These are phyloP conservation scores for Solen grandis DNA, from an alignment of 1,140 invertebrate genomes.

Conservation along the genomic window DNA sequence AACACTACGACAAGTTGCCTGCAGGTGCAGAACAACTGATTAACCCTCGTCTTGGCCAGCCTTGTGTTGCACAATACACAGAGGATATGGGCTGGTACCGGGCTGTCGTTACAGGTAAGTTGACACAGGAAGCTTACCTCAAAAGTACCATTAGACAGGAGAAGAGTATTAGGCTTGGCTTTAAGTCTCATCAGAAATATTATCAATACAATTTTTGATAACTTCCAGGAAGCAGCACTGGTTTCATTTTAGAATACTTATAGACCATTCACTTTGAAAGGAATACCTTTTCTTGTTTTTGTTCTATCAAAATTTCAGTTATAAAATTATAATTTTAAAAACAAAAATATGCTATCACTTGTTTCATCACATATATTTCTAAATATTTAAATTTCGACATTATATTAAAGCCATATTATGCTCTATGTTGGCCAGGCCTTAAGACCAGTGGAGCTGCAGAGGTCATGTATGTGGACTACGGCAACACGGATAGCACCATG, in stretches of 20 bases:
- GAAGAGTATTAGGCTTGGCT: background rate
- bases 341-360: too few species aligned
- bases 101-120: conserved; percentile 87
- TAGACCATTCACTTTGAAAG: too few species aligned
- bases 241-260: too few species aligned
- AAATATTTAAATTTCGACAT: too few species aligned
- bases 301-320: too few species aligned
- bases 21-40: conserved; percentile 55
- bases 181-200: background rate
- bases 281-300: too few species aligned
- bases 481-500: conserved; percentile 84
- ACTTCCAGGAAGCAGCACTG: background rate
- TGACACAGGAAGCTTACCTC: too few species aligned
- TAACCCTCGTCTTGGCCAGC: conserved; percentile 80
- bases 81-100: conserved; percentile 90
- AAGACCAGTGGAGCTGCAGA: conserved; percentile 83
- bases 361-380: too few species aligned
- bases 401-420: too few species aligned
- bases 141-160: too few species aligned
- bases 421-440: too few species aligned
- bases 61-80: conserved; percentile 88
- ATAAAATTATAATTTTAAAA: too few species aligned
- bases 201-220: background rate
- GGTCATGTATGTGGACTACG: conserved; percentile 91
- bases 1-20: conserved; percentile 57